A percentile compares a stretch with the other conserved stretches of the same genome.
These are phyloP conservation scores for Myiozetetes cayanensis DNA, from an alignment of 2,113 vertebrate genomes.

Conservation along the genomic window DNA sequence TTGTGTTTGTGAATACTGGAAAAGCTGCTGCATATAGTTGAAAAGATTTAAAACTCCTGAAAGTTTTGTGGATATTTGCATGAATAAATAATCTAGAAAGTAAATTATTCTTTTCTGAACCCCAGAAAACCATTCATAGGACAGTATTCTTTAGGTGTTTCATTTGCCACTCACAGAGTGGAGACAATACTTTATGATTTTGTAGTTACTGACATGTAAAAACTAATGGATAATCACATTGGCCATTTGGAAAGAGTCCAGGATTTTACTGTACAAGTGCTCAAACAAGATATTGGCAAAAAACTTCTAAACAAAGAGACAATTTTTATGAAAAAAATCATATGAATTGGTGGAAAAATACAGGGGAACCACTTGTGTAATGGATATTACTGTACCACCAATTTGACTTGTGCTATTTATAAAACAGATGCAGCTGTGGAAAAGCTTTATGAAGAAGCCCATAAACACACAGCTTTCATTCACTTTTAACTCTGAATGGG, in stretches of 20 bases:
- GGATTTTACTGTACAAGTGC: background rate
- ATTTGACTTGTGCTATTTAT: conserved; percentile 9
- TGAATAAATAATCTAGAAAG: background rate
- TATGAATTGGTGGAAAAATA: background rate
- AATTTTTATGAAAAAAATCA: background rate
- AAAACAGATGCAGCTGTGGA: conserved; percentile 1
- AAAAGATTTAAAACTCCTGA: background rate
- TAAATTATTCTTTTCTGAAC: too few relatives aligned
- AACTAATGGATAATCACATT: background rate
- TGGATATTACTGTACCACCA: background rate
- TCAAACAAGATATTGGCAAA: background rate
- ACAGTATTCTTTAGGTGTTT: background rate
- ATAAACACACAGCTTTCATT: background rate
- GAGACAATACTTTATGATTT: background rate
- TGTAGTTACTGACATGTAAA: background rate
- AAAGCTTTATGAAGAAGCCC: background rate
- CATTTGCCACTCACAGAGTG: background rate
- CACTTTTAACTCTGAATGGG: background rate
- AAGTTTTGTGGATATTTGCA: background rate
- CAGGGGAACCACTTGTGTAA: background rate
- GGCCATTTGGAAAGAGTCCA: background rate
- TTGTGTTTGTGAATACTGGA: background rate
- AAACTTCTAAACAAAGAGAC: background rate
- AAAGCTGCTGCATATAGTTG: background rate
- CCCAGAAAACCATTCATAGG: background rate